Percentiles rank a stretch among this genome's conserved stretches.
Conservation (phyloP, 2,797 vertebrate species). For the Nasua narica region DNA sequence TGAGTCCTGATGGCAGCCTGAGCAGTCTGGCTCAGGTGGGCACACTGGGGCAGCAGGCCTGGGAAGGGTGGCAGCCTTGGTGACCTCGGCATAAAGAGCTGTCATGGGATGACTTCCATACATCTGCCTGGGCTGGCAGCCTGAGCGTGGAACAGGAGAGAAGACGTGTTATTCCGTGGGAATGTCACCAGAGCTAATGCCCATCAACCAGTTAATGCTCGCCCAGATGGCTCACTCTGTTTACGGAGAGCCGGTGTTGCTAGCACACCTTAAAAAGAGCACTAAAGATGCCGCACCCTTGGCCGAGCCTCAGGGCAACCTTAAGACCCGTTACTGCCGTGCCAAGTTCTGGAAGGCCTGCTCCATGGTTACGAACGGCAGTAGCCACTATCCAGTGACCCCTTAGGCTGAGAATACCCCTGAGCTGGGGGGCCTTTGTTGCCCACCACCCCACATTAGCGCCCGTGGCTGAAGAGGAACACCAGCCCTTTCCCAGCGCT, state of each 20-base stretch:
- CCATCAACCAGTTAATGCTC: not conserved
- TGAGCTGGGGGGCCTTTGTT: not conserved
- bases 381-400: not conserved
- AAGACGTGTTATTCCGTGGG: not conserved
- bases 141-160: not conserved
- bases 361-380: not conserved
- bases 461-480: not conserved
- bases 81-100: not conserved
- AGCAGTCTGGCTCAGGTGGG: not conserved
- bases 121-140: not conserved
- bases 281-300: not conserved
- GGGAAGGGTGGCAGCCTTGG: not conserved
- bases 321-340: not conserved
- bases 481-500: not conserved
- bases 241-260: not conserved
- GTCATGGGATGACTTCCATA: not conserved
- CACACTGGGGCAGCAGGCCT: not conserved
- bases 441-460: not conserved
- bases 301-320: not conserved
- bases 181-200: not conserved
- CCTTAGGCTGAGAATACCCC: accelerated
- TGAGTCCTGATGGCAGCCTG: not conserved
- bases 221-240: not conserved
- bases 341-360: no score
- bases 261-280: not conserved